phyloP scores from a whole-genome alignment of 92 coral and sea anemone species.

The Parazoanthus atlanticus region DNA sequence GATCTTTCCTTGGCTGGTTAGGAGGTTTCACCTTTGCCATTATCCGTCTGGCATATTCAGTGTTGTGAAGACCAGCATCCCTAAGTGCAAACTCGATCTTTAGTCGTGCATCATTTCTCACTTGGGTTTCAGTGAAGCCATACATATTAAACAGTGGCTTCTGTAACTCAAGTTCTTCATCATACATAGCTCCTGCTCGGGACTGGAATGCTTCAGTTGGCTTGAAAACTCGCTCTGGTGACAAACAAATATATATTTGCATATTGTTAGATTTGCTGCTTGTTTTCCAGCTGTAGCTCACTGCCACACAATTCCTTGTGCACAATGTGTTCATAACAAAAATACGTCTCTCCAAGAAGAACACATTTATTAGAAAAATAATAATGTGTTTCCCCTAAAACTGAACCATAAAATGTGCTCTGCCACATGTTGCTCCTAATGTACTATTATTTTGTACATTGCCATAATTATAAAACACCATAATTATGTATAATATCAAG shows the following conservation, averaged over 20 bases:
- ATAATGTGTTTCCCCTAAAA: background rate
- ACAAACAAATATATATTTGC: background rate
- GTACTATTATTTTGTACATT: too few relatives aligned
- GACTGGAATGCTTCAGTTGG: conserved; percentile 96
- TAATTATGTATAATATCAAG: too few relatives aligned
- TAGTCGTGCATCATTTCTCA: conserved; percentile 77
- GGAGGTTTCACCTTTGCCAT: conserved; percentile 91
- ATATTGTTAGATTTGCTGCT: background rate
- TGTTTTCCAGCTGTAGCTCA: too few relatives aligned
- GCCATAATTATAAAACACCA: too few relatives aligned
- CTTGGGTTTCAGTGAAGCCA: conserved; percentile 86
- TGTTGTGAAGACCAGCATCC: conserved; percentile 88
- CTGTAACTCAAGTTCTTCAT: conserved; percentile 92
- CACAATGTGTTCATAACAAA: background rate
- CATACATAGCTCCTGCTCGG: conserved; percentile 77
- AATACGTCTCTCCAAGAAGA: background rate
- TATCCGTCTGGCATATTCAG: conserved; percentile 88
- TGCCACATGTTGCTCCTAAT: too few relatives aligned
- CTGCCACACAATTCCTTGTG: too few relatives aligned
- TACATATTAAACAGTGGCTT: conserved; percentile 85
- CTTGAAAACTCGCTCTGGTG: conserved; percentile 64
- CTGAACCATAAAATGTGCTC: too few relatives aligned
- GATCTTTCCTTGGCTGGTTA: conserved; percentile 87
- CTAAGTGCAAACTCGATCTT: conserved; percentile 90
- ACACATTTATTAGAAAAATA: too few relatives aligned